These are phyloP conservation scores for Solenopsis invicta DNA, from an alignment of 1,140 invertebrate genomes.

Conservation along the genomic window DNA sequence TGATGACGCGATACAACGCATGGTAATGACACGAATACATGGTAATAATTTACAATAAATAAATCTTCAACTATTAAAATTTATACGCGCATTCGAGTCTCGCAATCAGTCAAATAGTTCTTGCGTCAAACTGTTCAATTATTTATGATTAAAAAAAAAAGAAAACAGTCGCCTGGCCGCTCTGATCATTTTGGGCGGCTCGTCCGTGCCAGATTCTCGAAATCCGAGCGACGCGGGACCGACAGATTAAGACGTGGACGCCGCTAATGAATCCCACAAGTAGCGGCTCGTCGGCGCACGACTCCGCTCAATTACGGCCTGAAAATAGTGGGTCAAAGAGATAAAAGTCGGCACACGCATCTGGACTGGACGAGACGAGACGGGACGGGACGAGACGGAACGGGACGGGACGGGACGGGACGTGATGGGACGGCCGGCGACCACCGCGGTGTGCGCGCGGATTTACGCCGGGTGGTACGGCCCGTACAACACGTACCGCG, in stretches of 20 bases:
- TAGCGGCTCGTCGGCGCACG: conserved; percentile 21
- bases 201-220: conserved; percentile 15
- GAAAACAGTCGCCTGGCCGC: background rate
- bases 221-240: conserved; percentile 19
- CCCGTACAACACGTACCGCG: background rate
- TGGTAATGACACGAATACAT: background rate
- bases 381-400: no score
- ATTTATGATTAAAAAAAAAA: background rate
- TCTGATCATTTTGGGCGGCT: background rate
- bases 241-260: conserved; percentile 48
- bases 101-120: no score
- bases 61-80: background rate
- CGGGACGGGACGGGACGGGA: no score
- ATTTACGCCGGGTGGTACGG: conserved; percentile 14
- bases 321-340: conserved; percentile 58
- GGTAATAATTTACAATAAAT: background rate
- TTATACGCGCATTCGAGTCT: background rate
- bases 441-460: no score
- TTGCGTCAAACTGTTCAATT: background rate
- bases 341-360: conserved; percentile 54
- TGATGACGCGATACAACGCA: background rate
- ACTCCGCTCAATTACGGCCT: conserved; percentile 57
- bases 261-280: conserved; percentile 32
- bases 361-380: conserved; percentile 29
- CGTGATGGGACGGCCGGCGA: background rate